These are phyloP conservation scores for Drosophila grimshawi DNA, from an alignment of 1,140 invertebrate species.

Conservation along the genomic window DNA sequence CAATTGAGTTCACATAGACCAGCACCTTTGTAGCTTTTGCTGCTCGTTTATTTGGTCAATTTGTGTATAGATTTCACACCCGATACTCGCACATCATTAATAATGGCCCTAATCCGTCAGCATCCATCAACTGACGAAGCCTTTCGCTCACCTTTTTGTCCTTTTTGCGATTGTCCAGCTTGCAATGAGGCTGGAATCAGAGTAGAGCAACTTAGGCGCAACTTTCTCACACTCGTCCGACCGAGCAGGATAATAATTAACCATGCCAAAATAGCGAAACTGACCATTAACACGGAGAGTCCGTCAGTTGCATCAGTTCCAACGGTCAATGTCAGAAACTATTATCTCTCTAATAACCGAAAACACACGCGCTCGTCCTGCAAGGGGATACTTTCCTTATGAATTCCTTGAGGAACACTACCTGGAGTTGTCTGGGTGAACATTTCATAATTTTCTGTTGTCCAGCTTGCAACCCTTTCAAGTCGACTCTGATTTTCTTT, in stretches of 20 bases:
- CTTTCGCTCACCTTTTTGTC: conserved; percentile 51
- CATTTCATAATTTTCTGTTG: conserved; percentile 58
- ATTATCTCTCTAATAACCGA: conserved; percentile 83
- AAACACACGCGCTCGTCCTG: conserved; percentile 79
- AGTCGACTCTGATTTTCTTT: conserved; percentile 39
- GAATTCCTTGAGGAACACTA: conserved; percentile 46
- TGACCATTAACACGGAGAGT: conserved; percentile 73
- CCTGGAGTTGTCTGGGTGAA: conserved; percentile 25
- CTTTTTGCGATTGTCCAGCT: conserved; percentile 24
- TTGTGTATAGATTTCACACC: conserved; percentile 51
- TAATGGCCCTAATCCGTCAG: conserved; percentile 78
- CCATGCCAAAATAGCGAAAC: conserved; percentile 81
- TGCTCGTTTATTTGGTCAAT: conserved; percentile 59
- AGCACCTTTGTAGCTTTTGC: conserved; percentile 33
- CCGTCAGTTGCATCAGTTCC: conserved; percentile 29
- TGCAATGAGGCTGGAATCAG: not conserved
- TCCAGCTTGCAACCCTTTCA: conserved; percentile 69
- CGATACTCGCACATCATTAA: conserved; percentile 68
- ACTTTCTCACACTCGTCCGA: conserved; percentile 74
- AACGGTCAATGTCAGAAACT: conserved; percentile 61
- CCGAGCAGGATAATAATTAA: conserved; percentile 72
- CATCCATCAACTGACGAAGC: conserved; percentile 70
- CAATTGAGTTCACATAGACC: conserved; percentile 26
- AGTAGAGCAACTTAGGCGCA: conserved; percentile 38
- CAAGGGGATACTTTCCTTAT: conserved; percentile 73